Conservation (phyloP, 2,888 invertebrate species). For the Bombyx huttoni region DNA sequence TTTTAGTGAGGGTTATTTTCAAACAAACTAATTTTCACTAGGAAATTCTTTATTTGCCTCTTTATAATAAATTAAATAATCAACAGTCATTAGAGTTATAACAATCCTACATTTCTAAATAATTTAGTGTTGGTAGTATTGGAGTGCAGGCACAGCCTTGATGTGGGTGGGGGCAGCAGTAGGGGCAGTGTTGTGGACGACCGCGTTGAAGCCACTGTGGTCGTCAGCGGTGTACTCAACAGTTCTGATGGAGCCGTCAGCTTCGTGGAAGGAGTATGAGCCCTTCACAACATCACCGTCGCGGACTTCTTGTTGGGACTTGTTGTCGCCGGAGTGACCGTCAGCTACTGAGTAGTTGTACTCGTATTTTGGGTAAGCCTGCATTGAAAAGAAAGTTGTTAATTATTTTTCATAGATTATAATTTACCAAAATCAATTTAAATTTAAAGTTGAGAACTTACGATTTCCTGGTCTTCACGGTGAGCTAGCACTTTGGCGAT, state of each 20-base stretch:
- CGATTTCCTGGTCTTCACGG: slow-evolving; percentile 28
- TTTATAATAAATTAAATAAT: slow-evolving; percentile 18
- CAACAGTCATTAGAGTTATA: slow-evolving; percentile 3
- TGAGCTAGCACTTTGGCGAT: slow-evolving; percentile 21
- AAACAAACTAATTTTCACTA: background rate
- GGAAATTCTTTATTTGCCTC: slow-evolving; percentile 8
- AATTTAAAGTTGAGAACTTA: background rate
- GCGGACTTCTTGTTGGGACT: slow-evolving; percentile 33
- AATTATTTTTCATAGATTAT: background rate
- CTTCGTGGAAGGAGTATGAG: slow-evolving; percentile 48
- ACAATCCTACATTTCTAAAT: background rate
- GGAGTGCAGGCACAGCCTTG: slow-evolving; percentile 18
- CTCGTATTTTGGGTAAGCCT: slow-evolving; percentile 46
- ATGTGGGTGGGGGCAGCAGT: slow-evolving; percentile 19
- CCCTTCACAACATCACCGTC: slow-evolving; percentile 42
- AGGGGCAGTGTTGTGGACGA: slow-evolving; percentile 30
- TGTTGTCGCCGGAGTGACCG: slow-evolving; percentile 53
- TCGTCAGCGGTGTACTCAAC: slow-evolving; percentile 53
- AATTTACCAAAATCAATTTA: too few species aligned
- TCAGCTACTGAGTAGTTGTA: slow-evolving; percentile 55
- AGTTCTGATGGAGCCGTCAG: slow-evolving; percentile 50
- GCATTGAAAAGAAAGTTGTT: background rate
- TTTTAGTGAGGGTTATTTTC: too few species aligned
- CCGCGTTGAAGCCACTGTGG: slow-evolving; percentile 32
- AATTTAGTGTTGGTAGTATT: slow-evolving; percentile 18